phyloP scores from a whole-genome alignment of 2,113 vertebrate genomes.

The Chloropsis cyanopogon region DNA sequence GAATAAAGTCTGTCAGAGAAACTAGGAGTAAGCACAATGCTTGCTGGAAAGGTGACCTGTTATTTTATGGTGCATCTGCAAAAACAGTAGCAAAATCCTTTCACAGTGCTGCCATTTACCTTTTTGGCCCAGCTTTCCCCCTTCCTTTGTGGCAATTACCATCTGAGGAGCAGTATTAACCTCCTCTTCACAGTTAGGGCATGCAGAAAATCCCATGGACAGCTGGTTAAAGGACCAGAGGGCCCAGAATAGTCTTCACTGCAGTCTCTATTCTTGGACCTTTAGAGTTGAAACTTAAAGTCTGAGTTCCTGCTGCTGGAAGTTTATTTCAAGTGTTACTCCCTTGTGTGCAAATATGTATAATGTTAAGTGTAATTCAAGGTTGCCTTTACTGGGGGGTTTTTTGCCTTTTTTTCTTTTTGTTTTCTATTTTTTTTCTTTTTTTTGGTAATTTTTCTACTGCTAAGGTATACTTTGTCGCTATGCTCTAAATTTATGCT shows the following conservation, averaged over 20 bases:
- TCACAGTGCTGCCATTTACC: background rate
- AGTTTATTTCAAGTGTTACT: background rate
- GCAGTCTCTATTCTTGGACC: background rate
- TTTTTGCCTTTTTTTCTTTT: background rate
- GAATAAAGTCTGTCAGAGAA: background rate
- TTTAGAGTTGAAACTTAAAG: background rate
- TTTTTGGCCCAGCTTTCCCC: background rate
- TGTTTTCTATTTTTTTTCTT: background rate
- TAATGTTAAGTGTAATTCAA: background rate
- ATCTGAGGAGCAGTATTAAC: background rate
- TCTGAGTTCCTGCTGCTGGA: background rate
- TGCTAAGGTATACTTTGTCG: background rate
- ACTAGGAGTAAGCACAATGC: background rate
- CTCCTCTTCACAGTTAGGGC: background rate
- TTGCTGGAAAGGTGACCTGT: background rate
- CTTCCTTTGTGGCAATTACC: background rate
- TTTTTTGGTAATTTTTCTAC: background rate
- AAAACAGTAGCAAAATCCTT: background rate
- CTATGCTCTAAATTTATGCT: background rate
- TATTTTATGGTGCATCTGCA: background rate
- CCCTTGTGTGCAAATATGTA: background rate
- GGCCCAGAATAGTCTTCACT: background rate
- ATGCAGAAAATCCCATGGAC: background rate
- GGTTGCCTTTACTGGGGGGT: background rate
- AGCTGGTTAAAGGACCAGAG: background rate